Evolutionary conservation across 2,888 invertebrate genomes (phyloP), one percentile per base, ranked within the genome.

Genomic region (Drosophila mercatorum): DNA sequence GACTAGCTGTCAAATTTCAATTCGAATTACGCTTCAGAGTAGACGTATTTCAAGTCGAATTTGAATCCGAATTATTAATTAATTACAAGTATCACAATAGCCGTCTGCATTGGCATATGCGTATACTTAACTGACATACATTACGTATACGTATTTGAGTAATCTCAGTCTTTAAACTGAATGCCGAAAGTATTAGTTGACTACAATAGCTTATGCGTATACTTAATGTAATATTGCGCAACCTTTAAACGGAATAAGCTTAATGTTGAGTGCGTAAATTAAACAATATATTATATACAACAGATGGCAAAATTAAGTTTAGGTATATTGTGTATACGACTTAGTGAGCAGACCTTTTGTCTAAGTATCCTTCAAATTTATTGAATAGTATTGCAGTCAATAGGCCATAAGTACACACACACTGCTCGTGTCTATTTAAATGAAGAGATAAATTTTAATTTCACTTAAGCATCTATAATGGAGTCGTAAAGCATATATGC

Each of bases 401-500:
- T 28, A 17, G 8, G 34, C 17, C 17, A 6, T 34, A 8, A 38
- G 41, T 3, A 12, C 36, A 46, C 10, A 52, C 5, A 40, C n/a
- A 36, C 17, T 2, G 1, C 12, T n/a, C 17, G 47, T 51, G 41
- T 59, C 31, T 31, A 34, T 34, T 51, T 53, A 31, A 64, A 61
- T 47, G 31, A 34, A n/a, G 8, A 44, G 31, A 43, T 11, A 28
- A 47, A 57, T 57, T 57, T 52, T 41, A 57, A 72, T 59, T 59
- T 44, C 60, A 11, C 31, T 58, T 40, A 43, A 22, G 12, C 8
- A n/a, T 3, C 17, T 40, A 51, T 43, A 61, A 70, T 65, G 34
- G 17, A 75, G 57, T 28, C 49, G 72, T 73, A 61, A 66, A 66
- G 14, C 53, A 47, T 47, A 65, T 34, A 53, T 44, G 34, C 6